Conservation (phyloP, 2,113 vertebrate species). For the Brachyistius frenatus region DNA sequence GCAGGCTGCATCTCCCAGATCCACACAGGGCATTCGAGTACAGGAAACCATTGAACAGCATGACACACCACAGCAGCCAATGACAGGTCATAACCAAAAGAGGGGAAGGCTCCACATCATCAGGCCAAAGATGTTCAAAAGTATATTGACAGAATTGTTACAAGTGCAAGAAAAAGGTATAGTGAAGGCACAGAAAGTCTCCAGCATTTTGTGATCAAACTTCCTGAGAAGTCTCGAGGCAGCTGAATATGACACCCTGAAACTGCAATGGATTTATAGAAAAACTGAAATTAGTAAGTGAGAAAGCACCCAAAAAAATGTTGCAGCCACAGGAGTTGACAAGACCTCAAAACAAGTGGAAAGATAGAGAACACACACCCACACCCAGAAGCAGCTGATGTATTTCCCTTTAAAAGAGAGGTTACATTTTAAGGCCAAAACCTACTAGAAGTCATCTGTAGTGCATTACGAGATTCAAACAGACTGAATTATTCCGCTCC, state of each 20-base stretch:
- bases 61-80: conserved; percentile 96
- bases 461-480: conserved; percentile 57
- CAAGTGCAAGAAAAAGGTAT: conserved; percentile 61
- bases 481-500: conserved; percentile 86
- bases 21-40: conserved; percentile 65
- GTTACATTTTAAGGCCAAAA: conserved; percentile 80
- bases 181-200: conserved; percentile 70
- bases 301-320: conserved; percentile 37
- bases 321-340: conserved; percentile 72
- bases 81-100: conserved; percentile 65
- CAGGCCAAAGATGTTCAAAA: conserved; percentile 35
- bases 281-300: conserved; percentile 64
- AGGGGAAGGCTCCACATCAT: conserved; percentile 50
- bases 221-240: conserved; percentile 43
- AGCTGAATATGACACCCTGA: conserved; percentile 48
- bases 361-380: conserved; percentile 70
- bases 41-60: conserved; percentile 90
- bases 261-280: conserved; percentile 60
- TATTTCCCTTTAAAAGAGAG: conserved; percentile 65
- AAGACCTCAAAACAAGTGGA: conserved; percentile 53
- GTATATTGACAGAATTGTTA: conserved; percentile 59
- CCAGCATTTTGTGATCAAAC: conserved; percentile 60
- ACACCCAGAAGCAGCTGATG: conserved; percentile 63
- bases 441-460: conserved; percentile 70
- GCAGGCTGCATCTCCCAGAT: conserved; percentile 61